Conservation (phyloP, 2,113 vertebrate genomes). For the Archocentrus centrarchus region DNA sequence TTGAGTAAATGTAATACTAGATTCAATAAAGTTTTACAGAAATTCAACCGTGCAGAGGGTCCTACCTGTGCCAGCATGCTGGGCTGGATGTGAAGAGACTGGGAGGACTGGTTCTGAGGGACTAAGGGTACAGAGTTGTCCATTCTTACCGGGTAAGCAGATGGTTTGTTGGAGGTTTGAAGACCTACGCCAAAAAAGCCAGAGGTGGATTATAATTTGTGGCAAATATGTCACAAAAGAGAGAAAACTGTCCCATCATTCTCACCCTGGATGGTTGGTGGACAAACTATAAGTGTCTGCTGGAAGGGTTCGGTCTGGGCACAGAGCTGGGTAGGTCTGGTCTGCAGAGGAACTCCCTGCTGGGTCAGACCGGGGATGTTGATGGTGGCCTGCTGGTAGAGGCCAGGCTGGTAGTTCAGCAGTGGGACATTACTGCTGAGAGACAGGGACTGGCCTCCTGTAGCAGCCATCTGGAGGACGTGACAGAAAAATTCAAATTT, state of each 20-base stretch:
- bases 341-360: constrained; percentile 91
- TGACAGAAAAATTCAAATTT: fast-evolving
- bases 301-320: constrained; percentile 95
- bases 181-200: constrained; percentile 79
- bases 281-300: constrained; percentile 97
- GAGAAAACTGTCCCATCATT: background rate
- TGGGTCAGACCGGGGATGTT: constrained; percentile 94
- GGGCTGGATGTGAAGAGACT: constrained; percentile 95
- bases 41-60: background rate
- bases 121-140: constrained; percentile 95
- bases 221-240: background rate
- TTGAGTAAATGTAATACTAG: background rate
- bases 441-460: constrained; percentile 91
- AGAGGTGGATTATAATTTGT: background rate
- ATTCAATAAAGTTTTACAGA: background rate
- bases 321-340: constrained; percentile 93
- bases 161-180: constrained; percentile 91
- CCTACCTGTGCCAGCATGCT: constrained; percentile 95
- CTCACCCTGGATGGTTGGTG: constrained; percentile 96
- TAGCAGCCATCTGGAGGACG: constrained; percentile 82
- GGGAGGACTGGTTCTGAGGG: constrained; percentile 92
- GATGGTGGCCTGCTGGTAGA: constrained; percentile 95
- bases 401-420: constrained; percentile 94
- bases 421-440: constrained; percentile 93
- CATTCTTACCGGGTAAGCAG: constrained; percentile 95